Evolutionary conservation across 2,888 invertebrate genomes (phyloP).

Genomic region (Biston stratarius): DNA sequence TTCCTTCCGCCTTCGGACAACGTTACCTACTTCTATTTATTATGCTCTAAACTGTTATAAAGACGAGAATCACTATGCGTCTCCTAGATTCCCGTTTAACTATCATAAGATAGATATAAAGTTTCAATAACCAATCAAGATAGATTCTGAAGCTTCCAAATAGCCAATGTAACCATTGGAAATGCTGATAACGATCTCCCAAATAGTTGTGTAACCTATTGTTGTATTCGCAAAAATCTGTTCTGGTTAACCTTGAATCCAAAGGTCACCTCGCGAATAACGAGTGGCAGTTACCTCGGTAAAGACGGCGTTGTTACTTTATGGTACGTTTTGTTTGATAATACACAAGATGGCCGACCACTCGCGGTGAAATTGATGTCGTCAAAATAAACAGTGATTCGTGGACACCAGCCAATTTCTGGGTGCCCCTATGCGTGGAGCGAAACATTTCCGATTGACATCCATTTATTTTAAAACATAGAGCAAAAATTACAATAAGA

Average conservation of each 20-base stretch:
- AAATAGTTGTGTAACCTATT: background rate
- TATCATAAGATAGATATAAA: background rate
- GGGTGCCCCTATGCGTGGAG: background rate
- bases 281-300: constrained; percentile 21
- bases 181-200: background rate
- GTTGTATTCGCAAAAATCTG: constrained; percentile 12
- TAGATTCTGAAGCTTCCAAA: too few relatives aligned
- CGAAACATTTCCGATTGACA: constrained; percentile 10
- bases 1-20: background rate
- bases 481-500: background rate
- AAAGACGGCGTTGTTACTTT: constrained; percentile 18
- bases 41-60: background rate
- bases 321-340: constrained; percentile 29
- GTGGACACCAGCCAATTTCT: constrained; percentile 24
- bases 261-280: constrained; percentile 37
- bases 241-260: constrained; percentile 40
- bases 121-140: too few relatives aligned
- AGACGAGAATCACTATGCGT: background rate
- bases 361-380: constrained; percentile 16
- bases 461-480: background rate
- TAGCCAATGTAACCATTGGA: background rate
- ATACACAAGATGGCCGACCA: constrained; percentile 27
- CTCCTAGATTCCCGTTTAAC: background rate
- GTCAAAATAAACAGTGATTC: constrained; percentile 24
- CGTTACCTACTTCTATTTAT: background rate